Evolutionary conservation across 1,140 invertebrate species (phyloP).

Genomic region (Drosophila pseudoobscura): DNA sequence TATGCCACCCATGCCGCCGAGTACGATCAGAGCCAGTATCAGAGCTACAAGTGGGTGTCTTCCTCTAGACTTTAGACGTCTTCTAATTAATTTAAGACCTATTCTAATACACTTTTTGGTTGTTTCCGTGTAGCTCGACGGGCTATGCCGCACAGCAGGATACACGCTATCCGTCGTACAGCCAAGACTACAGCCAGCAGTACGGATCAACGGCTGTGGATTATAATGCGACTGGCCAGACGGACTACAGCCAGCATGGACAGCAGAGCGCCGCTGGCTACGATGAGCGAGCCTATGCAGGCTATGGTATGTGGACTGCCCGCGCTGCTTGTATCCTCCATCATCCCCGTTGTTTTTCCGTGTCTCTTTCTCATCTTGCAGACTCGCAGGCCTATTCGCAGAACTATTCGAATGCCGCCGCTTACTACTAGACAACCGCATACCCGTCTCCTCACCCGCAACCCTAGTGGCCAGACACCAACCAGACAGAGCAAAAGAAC

Average conservation of each 20-base stretch:
- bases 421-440: constrained; percentile 72
- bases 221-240: constrained; percentile 72
- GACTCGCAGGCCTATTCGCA: constrained; percentile 80
- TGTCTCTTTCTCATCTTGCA: constrained; percentile 28
- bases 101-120: constrained; percentile 11
- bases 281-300: constrained; percentile 77
- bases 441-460: constrained; percentile 14
- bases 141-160: constrained; percentile 74
- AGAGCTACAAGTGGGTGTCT: constrained; percentile 69
- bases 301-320: constrained; percentile 72
- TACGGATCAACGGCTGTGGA: constrained; percentile 79
- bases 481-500: constrained; percentile 61
- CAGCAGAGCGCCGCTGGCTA: constrained; percentile 55
- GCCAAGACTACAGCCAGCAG: constrained; percentile 80
- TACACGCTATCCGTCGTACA: constrained; percentile 75
- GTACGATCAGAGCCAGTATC: constrained; percentile 82
- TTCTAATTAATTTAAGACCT: background rate
- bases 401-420: constrained; percentile 79
- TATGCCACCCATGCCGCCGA: constrained; percentile 67
- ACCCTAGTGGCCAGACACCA: constrained; percentile 14
- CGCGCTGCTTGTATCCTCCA: background rate
- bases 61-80: background rate
- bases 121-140: constrained; percentile 53
- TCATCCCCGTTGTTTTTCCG: constrained; percentile 6
- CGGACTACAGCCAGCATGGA: constrained; percentile 79